Conservation (phyloP, 2,113 vertebrate genomes). For the Falco punctatus region DNA sequence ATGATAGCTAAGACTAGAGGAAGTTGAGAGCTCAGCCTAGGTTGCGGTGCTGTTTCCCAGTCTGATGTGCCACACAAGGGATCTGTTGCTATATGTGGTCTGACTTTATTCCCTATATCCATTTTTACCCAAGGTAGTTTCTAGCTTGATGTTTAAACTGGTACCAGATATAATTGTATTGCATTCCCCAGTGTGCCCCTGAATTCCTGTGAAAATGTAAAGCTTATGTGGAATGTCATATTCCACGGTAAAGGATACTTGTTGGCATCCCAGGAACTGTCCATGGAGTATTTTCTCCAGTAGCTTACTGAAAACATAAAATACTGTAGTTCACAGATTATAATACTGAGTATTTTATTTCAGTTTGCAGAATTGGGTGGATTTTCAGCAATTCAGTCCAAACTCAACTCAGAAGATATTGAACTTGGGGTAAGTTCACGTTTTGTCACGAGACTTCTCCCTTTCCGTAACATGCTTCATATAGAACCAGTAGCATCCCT, state of each 20-base stretch:
- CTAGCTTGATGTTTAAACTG: background rate
- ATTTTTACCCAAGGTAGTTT: background rate
- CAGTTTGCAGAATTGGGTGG: slow-evolving; percentile 98
- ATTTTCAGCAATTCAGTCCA: slow-evolving; percentile 94
- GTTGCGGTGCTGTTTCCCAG: background rate
- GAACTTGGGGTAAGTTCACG: slow-evolving; percentile 91
- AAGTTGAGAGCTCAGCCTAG: background rate
- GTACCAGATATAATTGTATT: background rate
- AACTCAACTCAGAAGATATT: slow-evolving; percentile 92
- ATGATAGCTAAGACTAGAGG: background rate
- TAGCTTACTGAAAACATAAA: background rate
- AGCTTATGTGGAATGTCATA: background rate
- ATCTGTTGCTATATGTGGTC: background rate
- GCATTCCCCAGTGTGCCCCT: background rate
- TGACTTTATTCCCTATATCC: background rate
- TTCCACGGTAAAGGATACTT: background rate
- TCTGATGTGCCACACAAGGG: background rate
- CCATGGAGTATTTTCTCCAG: background rate
- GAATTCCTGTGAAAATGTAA: background rate
- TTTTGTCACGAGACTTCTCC: background rate
- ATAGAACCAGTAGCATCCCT: background rate
- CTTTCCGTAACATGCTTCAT: background rate
- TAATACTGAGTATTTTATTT: slow-evolving; percentile 17
- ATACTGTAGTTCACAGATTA: background rate
- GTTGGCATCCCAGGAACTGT: background rate